These are phyloP conservation scores for Hydrolagus affinis DNA, from an alignment of 2,113 vertebrate species.

Conservation along the genomic window DNA sequence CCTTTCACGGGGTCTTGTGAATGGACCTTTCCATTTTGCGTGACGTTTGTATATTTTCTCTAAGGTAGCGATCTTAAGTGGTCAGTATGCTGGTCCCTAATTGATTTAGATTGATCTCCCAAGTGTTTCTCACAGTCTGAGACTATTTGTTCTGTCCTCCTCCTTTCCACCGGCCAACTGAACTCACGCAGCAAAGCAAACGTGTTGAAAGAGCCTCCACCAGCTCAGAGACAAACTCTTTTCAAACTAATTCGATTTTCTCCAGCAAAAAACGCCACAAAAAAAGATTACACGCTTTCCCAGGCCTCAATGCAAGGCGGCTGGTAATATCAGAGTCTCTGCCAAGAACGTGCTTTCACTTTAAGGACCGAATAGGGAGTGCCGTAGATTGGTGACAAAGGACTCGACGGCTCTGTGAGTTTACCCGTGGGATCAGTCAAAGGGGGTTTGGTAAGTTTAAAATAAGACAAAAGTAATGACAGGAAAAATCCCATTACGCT, in stretches of 20 bases:
- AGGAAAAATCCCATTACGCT: not conserved
- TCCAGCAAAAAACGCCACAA: not conserved
- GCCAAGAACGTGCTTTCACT: not conserved
- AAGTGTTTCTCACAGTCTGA: slow-evolving; percentile 35
- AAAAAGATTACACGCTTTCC: not conserved
- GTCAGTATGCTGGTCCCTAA: slow-evolving; percentile 28
- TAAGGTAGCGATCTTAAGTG: slow-evolving; percentile 32
- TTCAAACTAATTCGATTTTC: not conserved
- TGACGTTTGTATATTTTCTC: slow-evolving; percentile 30
- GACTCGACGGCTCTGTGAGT: not conserved
- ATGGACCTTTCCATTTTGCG: slow-evolving; percentile 35
- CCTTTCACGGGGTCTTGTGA: slow-evolving; percentile 27
- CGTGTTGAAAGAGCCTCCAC: slow-evolving; percentile 7
- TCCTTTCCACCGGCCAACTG: not conserved
- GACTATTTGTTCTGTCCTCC: slow-evolving; percentile 21
- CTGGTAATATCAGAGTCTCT: not conserved
- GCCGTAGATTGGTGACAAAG: not conserved
- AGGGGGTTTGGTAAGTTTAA: not conserved
- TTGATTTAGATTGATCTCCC: slow-evolving; percentile 35
- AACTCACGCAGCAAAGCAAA: slow-evolving; percentile 20
- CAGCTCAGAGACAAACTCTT: slow-evolving; percentile 22
- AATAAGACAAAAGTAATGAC: not conserved
- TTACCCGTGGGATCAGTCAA: not conserved
- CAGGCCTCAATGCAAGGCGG: not conserved
- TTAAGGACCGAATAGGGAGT: not conserved